Base-by-base conservation (phyloP, 2,797 vertebrate genomes). In the Myripristis murdjan region DNA sequence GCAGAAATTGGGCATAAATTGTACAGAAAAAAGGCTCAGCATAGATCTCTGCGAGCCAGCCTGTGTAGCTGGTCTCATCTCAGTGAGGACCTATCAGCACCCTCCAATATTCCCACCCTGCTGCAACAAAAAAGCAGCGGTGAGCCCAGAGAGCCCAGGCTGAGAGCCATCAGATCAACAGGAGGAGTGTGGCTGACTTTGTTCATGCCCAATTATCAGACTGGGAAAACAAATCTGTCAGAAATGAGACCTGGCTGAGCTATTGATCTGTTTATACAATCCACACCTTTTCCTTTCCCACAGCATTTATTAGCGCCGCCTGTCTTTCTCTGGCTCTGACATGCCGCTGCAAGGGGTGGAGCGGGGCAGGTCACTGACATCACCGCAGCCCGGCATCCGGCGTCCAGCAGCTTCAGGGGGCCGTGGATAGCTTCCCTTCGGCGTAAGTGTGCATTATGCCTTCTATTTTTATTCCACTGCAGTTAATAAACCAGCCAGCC, bases 241-340 rank as follows among this genome's bases (percentile, higher is more conserved):
- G 82, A 86, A 78, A 85, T 62, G 49, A 87, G 84, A 80, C 65
- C 63, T 53, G 75, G 62, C 73, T 56, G 75, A 68, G 70, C 49
- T 86, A 91, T 92, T 88, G 88, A 92, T 90, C 86, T 89, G 86
- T 90, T 93, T 87, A 70, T 64, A 64, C 66, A 33, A 37, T 70
- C 59, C 65, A 44, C 41, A 28, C 64, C 43, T 63, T 54, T 35
- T 64, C 20, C 75, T 70, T 67, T 56, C 46, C 78, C 79, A 43
- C 68, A 68, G 74, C 67, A 63, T 77, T 52, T 69, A 48, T 80
- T 68, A 68, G 58, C 58, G 1, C 58, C 23, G 39, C 11, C 15
- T 39, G 66, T 61, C 67, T 69, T 14, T 37, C 58, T 47, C 53
- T 0, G 0, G 37, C 72, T 77, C 31, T 52, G 56, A 72, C 55